phyloP scores from a whole-genome alignment of 2,888 invertebrate species.

The Cyclophora albipunctata region DNA sequence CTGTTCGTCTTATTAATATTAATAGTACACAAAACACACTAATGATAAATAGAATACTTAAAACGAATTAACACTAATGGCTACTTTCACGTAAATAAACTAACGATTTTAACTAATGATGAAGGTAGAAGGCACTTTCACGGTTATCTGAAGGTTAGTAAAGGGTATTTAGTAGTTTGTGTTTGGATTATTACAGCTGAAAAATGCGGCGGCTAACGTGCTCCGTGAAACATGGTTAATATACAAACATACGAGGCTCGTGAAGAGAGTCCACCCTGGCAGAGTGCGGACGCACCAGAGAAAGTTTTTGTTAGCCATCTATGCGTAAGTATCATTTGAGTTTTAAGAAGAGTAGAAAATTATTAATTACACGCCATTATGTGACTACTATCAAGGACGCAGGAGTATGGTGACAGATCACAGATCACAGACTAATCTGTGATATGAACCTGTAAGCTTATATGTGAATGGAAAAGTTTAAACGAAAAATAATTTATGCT shows the following conservation, averaged over 20 bases:
- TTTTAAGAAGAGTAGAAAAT: neutral
- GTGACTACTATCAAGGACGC: no score
- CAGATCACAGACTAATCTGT: no score
- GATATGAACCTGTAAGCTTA: no score
- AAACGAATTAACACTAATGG: neutral
- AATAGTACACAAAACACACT: constrained; percentile 7
- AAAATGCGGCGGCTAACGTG: constrained; percentile 99
- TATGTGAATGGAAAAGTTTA: neutral
- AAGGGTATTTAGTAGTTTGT: neutral
- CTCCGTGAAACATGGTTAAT: constrained; percentile 99
- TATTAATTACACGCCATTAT: neutral
- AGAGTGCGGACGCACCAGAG: constrained; percentile 98
- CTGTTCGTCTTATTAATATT: constrained; percentile 12
- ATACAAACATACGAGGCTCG: constrained; percentile 99
- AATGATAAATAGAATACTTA: neutral
- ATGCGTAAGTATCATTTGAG: constrained; percentile 85
- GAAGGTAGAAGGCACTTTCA: neutral
- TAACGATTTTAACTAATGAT: neutral
- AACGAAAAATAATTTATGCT: neutral
- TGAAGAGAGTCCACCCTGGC: constrained; percentile 96
- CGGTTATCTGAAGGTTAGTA: neutral
- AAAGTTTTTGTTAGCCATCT: constrained; percentile 99
- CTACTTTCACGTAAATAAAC: neutral
- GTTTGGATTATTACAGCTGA: constrained; percentile 83
- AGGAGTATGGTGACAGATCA: no score